Evolutionary conservation across 2,797 vertebrate species (phyloP).

Genomic region (Danio jaintianensis): DNA sequence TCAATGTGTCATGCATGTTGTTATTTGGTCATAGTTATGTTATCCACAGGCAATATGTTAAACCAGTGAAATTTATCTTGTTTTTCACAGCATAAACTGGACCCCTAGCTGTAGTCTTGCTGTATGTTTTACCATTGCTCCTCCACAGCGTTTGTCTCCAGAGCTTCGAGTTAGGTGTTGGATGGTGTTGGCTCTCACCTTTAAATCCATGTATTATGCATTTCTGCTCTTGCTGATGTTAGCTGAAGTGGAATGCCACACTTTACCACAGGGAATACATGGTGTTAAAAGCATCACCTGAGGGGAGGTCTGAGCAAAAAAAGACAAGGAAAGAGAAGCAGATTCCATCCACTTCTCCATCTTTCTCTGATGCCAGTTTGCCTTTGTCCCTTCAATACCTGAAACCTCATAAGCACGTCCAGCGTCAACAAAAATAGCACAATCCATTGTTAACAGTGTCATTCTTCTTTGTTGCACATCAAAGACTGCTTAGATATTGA

Average conservation of each 20-base stretch:
- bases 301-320: constrained; percentile 38
- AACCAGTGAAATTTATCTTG: constrained; percentile 14
- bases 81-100: background rate
- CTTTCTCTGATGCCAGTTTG: constrained; percentile 35
- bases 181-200: constrained; percentile 62
- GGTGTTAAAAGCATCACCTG: constrained; percentile 22
- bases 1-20: constrained; percentile 17
- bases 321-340: background rate
- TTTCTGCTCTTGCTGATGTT: constrained; percentile 70
- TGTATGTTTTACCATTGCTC: constrained; percentile 17
- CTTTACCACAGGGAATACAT: constrained; percentile 38
- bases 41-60: background rate
- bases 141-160: constrained; percentile 11
- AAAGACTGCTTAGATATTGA: constrained; percentile 32
- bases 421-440: constrained; percentile 9
- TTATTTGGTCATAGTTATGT: background rate
- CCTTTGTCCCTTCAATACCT: constrained; percentile 6
- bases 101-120: constrained; percentile 11
- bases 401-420: constrained; percentile 20
- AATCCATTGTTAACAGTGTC: background rate
- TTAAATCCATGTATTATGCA: constrained; percentile 70
- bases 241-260: constrained; percentile 52
- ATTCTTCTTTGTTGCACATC: constrained; percentile 24
- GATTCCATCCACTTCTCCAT: constrained; percentile 1
- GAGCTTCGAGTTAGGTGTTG: constrained; percentile 21